Evolutionary conservation across 2,888 invertebrate genomes (phyloP), one percentile per base, ranked within the genome.

Genomic region (Catocala fraxini): DNA sequence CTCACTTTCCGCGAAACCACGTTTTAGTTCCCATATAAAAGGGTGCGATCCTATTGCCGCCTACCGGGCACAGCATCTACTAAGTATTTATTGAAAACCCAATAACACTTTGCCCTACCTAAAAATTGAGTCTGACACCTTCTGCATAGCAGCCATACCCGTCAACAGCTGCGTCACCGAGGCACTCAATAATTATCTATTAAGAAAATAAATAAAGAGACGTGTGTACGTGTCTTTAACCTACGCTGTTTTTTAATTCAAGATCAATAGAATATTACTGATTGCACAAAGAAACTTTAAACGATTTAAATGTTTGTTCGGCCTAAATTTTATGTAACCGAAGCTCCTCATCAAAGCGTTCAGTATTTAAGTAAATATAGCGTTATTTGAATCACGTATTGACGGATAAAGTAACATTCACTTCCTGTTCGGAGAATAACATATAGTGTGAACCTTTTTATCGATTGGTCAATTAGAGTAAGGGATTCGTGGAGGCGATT

Each of bases 361-460:
- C 55, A 62, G 65, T 68, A 58, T 66, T 70, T 69, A 69, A 62
- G 56, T 72, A 82, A 80, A 80, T 71, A 71, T 74, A 70, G 61
- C 63, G 61, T 74, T 80, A 80, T 79, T 79, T 75, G 68, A 68
- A 70, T 73, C 64, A 70, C 59, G 71, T 73, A 84, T 82, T 77
- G 83, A 83, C 78, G 77, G 67, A 77, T 67, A 73, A 71, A 79
- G 74, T 73, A 70, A 73, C 68, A 63, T 68, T 70, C 59, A 65
- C 56, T 80, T 83, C 80, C 81, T 75, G 70, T 80, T 77, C 81
- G 33, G 42, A 62, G 84, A 77, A 84, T 76, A 77, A 62, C 51
- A 61, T 64, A 70, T 69, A 73, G 73, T 70, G 47, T 43, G 57
- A 57, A 58, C 47, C 52, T 13, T 57, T 35, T 33, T 25, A 54